Conservation (phyloP, 64 coral and sea anemone species). For the Pocillopora damicornis region DNA sequence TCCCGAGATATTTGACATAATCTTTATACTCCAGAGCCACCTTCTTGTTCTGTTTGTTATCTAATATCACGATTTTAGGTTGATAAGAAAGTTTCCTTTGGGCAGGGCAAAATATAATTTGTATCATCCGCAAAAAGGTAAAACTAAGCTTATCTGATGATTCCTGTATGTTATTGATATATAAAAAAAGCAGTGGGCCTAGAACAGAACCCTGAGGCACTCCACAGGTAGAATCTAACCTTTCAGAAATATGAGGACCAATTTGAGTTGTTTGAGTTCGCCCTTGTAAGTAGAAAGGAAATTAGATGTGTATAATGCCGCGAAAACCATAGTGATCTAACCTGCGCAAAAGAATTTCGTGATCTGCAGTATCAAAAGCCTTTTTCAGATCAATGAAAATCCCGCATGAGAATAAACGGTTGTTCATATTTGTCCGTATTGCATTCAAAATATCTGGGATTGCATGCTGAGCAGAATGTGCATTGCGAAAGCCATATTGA, state of each 20-base stretch:
- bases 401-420: conserved; percentile 7
- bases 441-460: not conserved
- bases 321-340: conserved; percentile 13
- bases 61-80: too few relatives aligned
- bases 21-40: too few relatives aligned
- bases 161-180: too few relatives aligned
- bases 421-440: conserved; percentile 13
- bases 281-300: conserved; percentile 2
- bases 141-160: too few relatives aligned
- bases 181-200: too few relatives aligned
- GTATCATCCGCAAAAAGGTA: too few relatives aligned
- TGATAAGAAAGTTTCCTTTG: too few relatives aligned
- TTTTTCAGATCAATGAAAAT: not conserved
- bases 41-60: too few relatives aligned
- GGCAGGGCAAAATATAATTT: too few relatives aligned
- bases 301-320: not conserved
- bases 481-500: not conserved
- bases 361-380: conserved; percentile 1
- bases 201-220: not conserved
- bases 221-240: not conserved
- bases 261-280: conserved; percentile 23
- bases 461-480: conserved; percentile 10
- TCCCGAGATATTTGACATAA: too few relatives aligned
- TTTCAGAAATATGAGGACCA: conserved; percentile 3
- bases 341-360: not conserved